Evolutionary conservation across 2,113 vertebrate species (phyloP).

Genomic region (Thymallus thymallus): DNA sequence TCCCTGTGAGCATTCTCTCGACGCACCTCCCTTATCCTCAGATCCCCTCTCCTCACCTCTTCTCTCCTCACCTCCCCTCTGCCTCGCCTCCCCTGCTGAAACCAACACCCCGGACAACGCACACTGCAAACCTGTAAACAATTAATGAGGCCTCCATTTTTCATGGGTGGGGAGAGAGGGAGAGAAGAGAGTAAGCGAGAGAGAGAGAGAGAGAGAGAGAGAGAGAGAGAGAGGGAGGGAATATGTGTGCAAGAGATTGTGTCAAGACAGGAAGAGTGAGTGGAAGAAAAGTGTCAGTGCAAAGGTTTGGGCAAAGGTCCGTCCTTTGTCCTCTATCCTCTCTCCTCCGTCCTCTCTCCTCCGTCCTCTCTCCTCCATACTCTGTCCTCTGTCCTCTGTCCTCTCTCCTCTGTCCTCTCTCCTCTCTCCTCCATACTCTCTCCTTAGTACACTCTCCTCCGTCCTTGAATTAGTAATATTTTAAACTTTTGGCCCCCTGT

Average conservation of each 20-base stretch:
- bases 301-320: not conserved
- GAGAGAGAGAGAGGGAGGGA: not conserved
- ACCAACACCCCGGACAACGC: conserved; percentile 23
- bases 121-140: conserved; percentile 63
- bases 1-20: not conserved
- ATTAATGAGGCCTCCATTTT: conserved; percentile 75
- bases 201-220: not conserved
- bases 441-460: no score
- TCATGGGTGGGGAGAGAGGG: conserved; percentile 53
- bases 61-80: not conserved
- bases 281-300: not conserved
- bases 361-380: no score
- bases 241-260: no score
- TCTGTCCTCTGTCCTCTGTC: no score
- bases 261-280: not conserved
- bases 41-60: not conserved
- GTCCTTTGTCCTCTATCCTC: no score
- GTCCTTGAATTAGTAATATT: no score
- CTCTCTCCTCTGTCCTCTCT: no score
- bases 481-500: no score
- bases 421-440: no score
- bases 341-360: no score
- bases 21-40: not conserved
- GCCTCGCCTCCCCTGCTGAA: not conserved
- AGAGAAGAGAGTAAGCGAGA: conserved; percentile 12